Evolutionary conservation across 2,797 vertebrate species (phyloP).

Genomic region (Halcyon leucocephala): DNA sequence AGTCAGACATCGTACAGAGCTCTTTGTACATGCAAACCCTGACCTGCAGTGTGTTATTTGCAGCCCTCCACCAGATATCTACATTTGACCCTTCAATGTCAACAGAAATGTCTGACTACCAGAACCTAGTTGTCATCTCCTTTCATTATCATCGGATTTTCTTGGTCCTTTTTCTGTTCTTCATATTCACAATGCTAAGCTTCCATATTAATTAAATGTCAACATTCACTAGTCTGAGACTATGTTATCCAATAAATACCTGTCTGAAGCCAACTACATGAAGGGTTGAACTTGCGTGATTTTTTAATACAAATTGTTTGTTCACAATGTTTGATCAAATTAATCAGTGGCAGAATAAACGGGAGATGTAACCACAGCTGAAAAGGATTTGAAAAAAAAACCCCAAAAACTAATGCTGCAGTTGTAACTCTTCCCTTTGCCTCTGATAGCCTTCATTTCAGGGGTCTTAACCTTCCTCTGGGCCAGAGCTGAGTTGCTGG

Average conservation of each 20-base stretch:
- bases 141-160: constrained; percentile 73
- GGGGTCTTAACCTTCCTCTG: neutral
- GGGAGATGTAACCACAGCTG: neutral
- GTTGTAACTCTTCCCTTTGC: neutral
- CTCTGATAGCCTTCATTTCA: neutral
- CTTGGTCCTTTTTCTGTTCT: constrained; percentile 46
- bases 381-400: neutral
- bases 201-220: constrained; percentile 73
- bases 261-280: constrained; percentile 24
- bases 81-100: constrained; percentile 68
- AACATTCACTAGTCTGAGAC: constrained; percentile 68
- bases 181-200: constrained; percentile 59
- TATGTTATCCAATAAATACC: constrained; percentile 69
- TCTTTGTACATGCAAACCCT: constrained; percentile 39
- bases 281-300: constrained; percentile 22
- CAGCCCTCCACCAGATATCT: constrained; percentile 50
- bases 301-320: constrained; percentile 70
- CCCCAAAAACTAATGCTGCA: neutral
- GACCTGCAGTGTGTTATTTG: constrained; percentile 37
- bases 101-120: constrained; percentile 49
- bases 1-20: neutral
- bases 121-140: constrained; percentile 53
- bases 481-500: neutral
- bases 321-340: constrained; percentile 62
- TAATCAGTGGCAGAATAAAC: constrained; percentile 52